Evolutionary conservation across 2,888 invertebrate species (phyloP).

Genomic region (Plemyria rubiginata): DNA sequence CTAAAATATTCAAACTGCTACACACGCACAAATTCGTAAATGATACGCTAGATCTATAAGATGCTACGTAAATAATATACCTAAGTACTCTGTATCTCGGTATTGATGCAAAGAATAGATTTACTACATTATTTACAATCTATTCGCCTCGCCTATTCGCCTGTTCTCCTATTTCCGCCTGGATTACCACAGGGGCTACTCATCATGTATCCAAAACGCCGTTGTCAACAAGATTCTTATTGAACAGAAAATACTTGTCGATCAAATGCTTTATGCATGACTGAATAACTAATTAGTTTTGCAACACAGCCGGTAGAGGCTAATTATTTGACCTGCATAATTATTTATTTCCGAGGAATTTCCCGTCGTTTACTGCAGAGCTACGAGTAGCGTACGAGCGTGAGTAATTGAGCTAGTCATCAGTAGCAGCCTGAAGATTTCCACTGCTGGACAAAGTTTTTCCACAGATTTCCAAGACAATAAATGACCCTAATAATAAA

Average conservation of each 20-base stretch:
- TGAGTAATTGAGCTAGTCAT: not conserved
- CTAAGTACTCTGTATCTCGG: no score
- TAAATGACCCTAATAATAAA: not conserved
- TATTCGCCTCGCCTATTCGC: no score
- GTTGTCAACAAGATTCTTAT: not conserved
- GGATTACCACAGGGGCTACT: not conserved
- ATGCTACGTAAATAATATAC: no score
- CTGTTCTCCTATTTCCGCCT: no score
- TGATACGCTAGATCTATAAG: no score
- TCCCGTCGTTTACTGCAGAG: constrained; percentile 14
- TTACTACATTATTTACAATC: no score
- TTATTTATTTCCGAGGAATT: constrained; percentile 23
- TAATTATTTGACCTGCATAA: not conserved
- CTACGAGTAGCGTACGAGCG: not conserved
- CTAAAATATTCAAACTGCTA: no score
- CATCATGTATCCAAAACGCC: not conserved
- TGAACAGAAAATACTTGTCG: constrained; percentile 7
- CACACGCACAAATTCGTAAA: no score
- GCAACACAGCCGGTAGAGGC: constrained; percentile 24
- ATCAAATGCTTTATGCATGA: constrained; percentile 20
- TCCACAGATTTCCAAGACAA: not conserved
- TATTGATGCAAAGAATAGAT: no score
- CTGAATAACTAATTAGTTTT: constrained; percentile 26
- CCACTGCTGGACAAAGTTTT: not conserved
- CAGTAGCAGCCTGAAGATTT: not conserved